phyloP scores from a whole-genome alignment of 2,113 vertebrate genomes.

The Dicentrarchus labrax region DNA sequence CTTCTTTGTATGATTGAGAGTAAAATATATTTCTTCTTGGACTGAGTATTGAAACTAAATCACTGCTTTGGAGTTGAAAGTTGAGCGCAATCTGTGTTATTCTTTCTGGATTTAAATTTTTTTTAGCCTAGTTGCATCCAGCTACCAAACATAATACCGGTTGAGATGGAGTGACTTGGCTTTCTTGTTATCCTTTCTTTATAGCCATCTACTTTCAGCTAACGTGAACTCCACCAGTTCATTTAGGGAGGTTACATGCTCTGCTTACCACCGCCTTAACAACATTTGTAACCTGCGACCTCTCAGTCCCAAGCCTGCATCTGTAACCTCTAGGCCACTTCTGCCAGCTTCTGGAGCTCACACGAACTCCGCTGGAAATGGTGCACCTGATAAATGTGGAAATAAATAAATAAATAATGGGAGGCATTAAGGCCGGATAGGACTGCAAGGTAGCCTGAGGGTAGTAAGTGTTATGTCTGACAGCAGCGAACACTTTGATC shows the following conservation, averaged over 20 bases:
- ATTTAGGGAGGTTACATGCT: background rate
- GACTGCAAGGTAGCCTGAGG: conserved; percentile 79
- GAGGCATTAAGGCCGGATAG: conserved; percentile 71
- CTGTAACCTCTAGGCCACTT: conserved; percentile 43
- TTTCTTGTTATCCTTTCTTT: conserved; percentile 5
- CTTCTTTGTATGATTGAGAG: conserved; percentile 25
- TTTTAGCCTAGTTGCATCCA: conserved; percentile 33
- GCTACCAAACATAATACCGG: conserved; percentile 31
- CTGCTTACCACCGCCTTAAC: conserved; percentile 22
- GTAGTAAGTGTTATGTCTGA: conserved; percentile 83
- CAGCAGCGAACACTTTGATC: conserved; percentile 85
- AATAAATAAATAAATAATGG: conserved; percentile 84
- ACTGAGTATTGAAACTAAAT: conserved; percentile 44
- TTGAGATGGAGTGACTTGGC: conserved; percentile 1
- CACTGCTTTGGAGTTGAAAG: conserved; percentile 27
- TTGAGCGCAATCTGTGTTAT: conserved; percentile 22
- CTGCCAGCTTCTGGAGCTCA: conserved; percentile 60
- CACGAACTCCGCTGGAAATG: conserved; percentile 60
- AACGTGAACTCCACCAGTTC: conserved; percentile 7
- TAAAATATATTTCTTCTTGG: conserved; percentile 12
- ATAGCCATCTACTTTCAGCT: background rate
- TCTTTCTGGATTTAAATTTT: conserved; percentile 46
- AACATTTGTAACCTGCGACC: conserved; percentile 35
- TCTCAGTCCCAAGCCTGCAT: conserved; percentile 8
- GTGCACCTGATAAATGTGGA: conserved; percentile 69